Conservation (phyloP, 1,140 invertebrate genomes). For the Dreissena polymorpha region DNA sequence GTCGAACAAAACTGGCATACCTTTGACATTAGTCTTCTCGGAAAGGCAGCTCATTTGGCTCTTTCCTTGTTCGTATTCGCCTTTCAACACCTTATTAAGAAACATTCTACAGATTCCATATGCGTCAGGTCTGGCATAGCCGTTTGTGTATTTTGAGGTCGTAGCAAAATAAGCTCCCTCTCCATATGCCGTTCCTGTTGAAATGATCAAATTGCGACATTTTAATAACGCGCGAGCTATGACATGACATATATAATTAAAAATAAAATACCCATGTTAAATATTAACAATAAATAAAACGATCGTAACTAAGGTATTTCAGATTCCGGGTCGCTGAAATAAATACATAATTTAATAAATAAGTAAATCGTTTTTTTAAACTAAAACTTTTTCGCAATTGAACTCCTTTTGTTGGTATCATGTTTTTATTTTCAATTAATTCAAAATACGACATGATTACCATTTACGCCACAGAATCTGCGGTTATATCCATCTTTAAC, state of each 20-base stretch:
- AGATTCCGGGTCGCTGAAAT: too few species aligned
- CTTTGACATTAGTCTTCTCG: neutral
- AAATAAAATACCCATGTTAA: too few species aligned
- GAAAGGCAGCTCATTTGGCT: neutral
- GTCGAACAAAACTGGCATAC: neutral
- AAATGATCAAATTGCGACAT: too few species aligned
- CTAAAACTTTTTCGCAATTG: too few species aligned
- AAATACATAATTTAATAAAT: too few species aligned
- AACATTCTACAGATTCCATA: neutral
- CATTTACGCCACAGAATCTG: neutral
- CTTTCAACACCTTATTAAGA: neutral
- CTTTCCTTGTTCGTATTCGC: neutral
- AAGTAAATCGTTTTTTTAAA: too few species aligned
- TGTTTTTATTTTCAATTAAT: too few species aligned
- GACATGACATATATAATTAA: too few species aligned
- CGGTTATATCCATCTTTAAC: neutral
- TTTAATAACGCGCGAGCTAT: too few species aligned
- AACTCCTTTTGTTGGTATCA: too few species aligned
- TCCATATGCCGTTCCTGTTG: neutral
- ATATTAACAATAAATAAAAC: too few species aligned
- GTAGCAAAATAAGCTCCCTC: neutral
- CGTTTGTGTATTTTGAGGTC: neutral
- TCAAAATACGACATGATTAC: neutral
- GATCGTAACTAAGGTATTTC: too few species aligned
- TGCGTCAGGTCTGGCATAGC: neutral